Percentiles rank a stretch among this genome's conserved stretches.
These are phyloP conservation scores for Drosophila picticornis DNA, from an alignment of 2,888 invertebrate genomes.

Conservation along the genomic window DNA sequence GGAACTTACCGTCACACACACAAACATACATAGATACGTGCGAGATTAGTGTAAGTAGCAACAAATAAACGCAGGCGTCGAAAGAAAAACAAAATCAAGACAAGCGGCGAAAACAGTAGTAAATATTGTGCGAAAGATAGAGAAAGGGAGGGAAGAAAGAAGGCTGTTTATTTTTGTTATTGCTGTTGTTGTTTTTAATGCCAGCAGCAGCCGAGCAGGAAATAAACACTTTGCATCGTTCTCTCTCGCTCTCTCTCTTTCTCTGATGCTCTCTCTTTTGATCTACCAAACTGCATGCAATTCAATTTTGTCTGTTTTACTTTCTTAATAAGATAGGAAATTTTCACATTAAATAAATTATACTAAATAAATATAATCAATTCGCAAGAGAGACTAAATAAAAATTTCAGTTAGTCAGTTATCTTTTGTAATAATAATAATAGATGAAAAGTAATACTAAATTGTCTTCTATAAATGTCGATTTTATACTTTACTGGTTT, in stretches of 20 bases:
- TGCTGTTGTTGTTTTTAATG: constrained; percentile 45
- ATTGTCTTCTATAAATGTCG: no score
- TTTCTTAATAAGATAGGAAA: constrained; percentile 30
- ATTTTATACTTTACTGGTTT: background rate
- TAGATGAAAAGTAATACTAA: background rate
- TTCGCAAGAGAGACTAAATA: background rate
- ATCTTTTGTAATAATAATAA: background rate
- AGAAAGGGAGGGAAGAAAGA: constrained; percentile 4
- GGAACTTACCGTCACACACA: constrained; percentile 63
- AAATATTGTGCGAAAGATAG: constrained; percentile 8
- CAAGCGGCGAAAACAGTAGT: constrained; percentile 10
- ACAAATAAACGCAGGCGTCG: constrained; percentile 58
- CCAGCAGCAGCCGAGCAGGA: constrained; percentile 51
- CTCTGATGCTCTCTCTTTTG: background rate
- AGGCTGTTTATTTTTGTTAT: constrained; percentile 28
- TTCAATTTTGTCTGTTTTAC: constrained; percentile 25
- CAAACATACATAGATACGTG: constrained; percentile 19
- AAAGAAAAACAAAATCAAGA: constrained; percentile 47
- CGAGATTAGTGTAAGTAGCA: constrained; percentile 57
- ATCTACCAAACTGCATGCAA: constrained; percentile 7
- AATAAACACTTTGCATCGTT: constrained; percentile 34
- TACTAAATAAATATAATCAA: background rate
- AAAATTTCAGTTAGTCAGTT: background rate
- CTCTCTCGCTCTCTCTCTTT: background rate
- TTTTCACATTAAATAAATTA: constrained; percentile 5